A percentile compares a stretch with the other conserved stretches of the same genome.
phyloP scores from a whole-genome alignment of 2,888 invertebrate species.

The Cryptocephalus moraei region DNA sequence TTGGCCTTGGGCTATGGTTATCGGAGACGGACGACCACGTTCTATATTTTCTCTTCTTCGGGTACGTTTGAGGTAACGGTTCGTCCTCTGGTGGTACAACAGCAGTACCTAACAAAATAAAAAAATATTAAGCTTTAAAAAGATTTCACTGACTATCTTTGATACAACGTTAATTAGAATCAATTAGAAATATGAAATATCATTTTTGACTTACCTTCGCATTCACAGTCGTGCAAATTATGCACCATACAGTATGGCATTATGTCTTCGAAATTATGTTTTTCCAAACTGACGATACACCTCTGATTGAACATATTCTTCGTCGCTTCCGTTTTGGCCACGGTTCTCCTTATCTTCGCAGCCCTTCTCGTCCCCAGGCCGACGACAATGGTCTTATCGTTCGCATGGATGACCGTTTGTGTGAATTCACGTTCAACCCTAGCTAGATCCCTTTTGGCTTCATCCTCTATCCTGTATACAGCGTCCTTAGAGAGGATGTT shows the following conservation, averaged over 20 bases:
- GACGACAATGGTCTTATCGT: constrained; percentile 53
- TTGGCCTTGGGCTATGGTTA: too few relatives aligned
- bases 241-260: constrained; percentile 59
- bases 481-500: constrained; percentile 29
- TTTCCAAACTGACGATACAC: constrained; percentile 15
- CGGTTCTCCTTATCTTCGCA: constrained; percentile 32
- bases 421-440: constrained; percentile 62
- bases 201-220: constrained; percentile 35
- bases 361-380: constrained; percentile 47
- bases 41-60: too few relatives aligned
- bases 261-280: constrained; percentile 30
- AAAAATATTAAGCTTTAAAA: too few relatives aligned
- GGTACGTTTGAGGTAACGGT: too few relatives aligned
- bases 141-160: too few relatives aligned
- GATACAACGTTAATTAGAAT: too few relatives aligned
- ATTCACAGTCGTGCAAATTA: constrained; percentile 55
- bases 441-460: constrained; percentile 47
- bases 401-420: constrained; percentile 57
- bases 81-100: too few relatives aligned
- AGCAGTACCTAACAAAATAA: too few relatives aligned
- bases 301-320: constrained; percentile 18
- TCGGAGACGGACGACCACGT: too few relatives aligned
- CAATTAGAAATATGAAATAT: too few relatives aligned
- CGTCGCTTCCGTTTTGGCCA: not conserved
- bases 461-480: constrained; percentile 38